These are phyloP conservation scores for Adelges cooleyi DNA, from an alignment of 1,140 invertebrate species.

Conservation along the genomic window DNA sequence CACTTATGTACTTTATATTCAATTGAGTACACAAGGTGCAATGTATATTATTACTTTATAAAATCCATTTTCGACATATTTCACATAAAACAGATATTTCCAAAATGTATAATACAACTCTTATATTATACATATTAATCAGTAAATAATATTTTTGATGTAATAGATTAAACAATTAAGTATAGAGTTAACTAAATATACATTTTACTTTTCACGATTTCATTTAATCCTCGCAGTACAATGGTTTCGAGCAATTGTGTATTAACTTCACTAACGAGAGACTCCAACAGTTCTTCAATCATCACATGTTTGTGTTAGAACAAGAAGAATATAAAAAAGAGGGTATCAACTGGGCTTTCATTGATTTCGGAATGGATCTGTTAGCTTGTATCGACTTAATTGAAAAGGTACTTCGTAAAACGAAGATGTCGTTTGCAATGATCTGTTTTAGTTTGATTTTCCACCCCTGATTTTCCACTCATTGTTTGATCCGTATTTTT, in stretches of 20 bases:
- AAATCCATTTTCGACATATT: too few relatives aligned
- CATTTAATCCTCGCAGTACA: slow-evolving; percentile 54
- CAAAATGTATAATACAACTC: too few relatives aligned
- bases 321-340: slow-evolving; percentile 95
- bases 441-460: slow-evolving; percentile 15
- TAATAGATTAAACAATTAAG: too few relatives aligned
- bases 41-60: too few relatives aligned
- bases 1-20: too few relatives aligned
- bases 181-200: too few relatives aligned
- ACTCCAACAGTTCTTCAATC: slow-evolving; percentile 96
- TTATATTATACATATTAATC: too few relatives aligned
- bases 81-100: too few relatives aligned
- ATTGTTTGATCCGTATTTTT: too few relatives aligned
- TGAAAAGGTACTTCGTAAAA: slow-evolving; percentile 66
- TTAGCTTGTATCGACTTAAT: slow-evolving; percentile 93
- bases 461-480: slow-evolving; percentile 16
- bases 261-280: slow-evolving; percentile 99
- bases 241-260: slow-evolving; percentile 97
- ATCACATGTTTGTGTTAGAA: slow-evolving; percentile 97
- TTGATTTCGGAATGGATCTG: slow-evolving; percentile 96
- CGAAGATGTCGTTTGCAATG: not conserved
- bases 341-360: slow-evolving; percentile 90
- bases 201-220: too few relatives aligned
- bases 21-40: too few relatives aligned
- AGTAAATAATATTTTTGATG: too few relatives aligned